Percentiles rank a stretch among this genome's conserved stretches.
Evolutionary conservation across 2,888 invertebrate genomes (phyloP).

Genomic region (Brachycybe producta): DNA sequence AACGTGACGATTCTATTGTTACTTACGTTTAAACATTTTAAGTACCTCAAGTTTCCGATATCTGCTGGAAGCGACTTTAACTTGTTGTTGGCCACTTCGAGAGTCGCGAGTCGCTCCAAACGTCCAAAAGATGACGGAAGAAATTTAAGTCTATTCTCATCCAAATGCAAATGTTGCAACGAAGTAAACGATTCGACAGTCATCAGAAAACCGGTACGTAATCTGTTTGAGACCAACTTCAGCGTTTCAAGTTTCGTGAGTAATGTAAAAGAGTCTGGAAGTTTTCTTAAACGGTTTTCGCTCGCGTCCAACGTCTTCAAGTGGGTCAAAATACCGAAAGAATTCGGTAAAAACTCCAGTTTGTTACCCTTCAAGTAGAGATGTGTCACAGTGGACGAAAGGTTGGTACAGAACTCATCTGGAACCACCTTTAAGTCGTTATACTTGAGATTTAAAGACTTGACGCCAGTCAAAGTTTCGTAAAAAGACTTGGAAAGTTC

Average conservation of each 20-base stretch:
- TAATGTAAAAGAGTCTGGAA: slow-evolving; percentile 1
- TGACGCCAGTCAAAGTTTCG: not conserved
- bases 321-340: not conserved
- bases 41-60: slow-evolving; percentile 6
- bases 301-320: slow-evolving; percentile 7
- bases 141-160: slow-evolving; percentile 7
- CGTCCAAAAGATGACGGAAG: slow-evolving; percentile 9
- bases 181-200: too few relatives aligned
- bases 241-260: slow-evolving; percentile 2
- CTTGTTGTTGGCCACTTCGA: slow-evolving; percentile 13
- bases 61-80: slow-evolving; percentile 4
- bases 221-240: slow-evolving; percentile 10
- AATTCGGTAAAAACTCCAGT: not conserved
- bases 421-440: slow-evolving; percentile 13
- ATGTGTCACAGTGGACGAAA: not conserved
- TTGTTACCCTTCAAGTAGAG: slow-evolving; percentile 15
- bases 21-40: slow-evolving; percentile 13
- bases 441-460: slow-evolving; percentile 10
- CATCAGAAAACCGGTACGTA: not conserved
- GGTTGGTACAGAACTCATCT: slow-evolving; percentile 1
- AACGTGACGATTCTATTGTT: slow-evolving; percentile 2
- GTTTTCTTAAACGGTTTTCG: slow-evolving; percentile 6
- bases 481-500: not conserved
- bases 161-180: slow-evolving; percentile 11
- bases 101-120: not conserved